These are phyloP conservation scores for Bos indicus DNA, from an alignment of 2,113 vertebrate genomes.

Conservation along the genomic window DNA sequence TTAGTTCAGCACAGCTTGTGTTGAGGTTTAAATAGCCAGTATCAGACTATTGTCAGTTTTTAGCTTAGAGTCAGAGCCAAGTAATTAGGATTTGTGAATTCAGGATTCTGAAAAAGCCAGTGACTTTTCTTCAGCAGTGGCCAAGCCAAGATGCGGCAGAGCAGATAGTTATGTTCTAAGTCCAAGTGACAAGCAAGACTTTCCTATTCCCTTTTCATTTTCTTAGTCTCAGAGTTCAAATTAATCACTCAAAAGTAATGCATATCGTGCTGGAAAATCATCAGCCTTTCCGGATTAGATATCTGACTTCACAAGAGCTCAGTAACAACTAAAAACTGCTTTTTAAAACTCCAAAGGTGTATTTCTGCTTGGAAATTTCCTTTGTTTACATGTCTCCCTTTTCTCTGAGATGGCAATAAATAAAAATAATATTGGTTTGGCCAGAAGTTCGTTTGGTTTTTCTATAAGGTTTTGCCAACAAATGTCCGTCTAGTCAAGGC, in stretches of 20 bases:
- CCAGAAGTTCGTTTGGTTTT: neutral
- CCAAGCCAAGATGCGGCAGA: neutral
- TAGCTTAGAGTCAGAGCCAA: neutral
- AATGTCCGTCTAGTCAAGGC: too few relatives aligned
- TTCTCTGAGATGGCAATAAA: neutral
- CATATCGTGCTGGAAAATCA: neutral
- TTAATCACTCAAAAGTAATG: neutral
- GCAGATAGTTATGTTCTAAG: neutral
- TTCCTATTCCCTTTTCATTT: neutral
- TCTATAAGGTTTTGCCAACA: neutral
- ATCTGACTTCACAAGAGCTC: neutral
- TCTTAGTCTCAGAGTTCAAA: neutral
- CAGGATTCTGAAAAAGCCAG: neutral
- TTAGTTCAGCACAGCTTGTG: conserved; percentile 5
- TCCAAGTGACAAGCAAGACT: neutral
- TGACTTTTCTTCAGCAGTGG: neutral
- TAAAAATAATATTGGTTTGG: neutral
- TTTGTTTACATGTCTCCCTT: neutral
- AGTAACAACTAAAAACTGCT: neutral
- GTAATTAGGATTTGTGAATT: neutral
- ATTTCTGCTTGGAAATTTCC: neutral
- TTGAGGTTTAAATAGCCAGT: neutral
- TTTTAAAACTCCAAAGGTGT: neutral
- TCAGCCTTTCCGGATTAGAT: neutral
- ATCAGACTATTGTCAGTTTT: neutral